phyloP scores from a whole-genome alignment of 2,888 invertebrate species.

The Achlya flavicornis region DNA sequence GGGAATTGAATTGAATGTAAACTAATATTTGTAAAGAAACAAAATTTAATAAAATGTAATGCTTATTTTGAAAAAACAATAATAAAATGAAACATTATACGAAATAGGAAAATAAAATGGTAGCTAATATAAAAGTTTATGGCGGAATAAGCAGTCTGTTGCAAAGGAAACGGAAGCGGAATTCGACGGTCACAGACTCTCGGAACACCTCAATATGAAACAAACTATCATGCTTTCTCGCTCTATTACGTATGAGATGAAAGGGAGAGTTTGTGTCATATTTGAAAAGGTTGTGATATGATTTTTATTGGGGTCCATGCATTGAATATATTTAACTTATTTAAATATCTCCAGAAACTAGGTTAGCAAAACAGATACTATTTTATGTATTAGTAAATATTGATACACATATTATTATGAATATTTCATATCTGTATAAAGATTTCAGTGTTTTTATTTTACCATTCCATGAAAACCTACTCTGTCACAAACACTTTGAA shows the following conservation, averaged over 20 bases:
- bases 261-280: not conserved
- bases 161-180: not conserved
- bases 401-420: not conserved
- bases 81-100: not conserved
- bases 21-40: no score
- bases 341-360: not conserved
- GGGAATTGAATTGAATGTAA: no score
- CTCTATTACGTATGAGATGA: not conserved
- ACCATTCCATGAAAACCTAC: no score
- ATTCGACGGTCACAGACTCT: not conserved
- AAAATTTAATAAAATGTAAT: not conserved
- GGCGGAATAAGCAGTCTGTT: not conserved
- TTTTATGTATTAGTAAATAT: not conserved
- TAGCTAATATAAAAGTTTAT: not conserved
- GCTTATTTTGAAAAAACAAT: not conserved
- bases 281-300: not conserved
- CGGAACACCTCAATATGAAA: slow-evolving; percentile 2
- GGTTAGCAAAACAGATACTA: not conserved
- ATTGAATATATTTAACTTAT: not conserved
- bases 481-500: no score
- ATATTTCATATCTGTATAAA: no score
- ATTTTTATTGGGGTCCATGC: not conserved
- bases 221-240: not conserved
- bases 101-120: slow-evolving; percentile 1
- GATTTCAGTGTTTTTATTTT: no score